Base-by-base conservation (phyloP, 2,113 vertebrate genomes). In the Lucifuga dentata region DNA sequence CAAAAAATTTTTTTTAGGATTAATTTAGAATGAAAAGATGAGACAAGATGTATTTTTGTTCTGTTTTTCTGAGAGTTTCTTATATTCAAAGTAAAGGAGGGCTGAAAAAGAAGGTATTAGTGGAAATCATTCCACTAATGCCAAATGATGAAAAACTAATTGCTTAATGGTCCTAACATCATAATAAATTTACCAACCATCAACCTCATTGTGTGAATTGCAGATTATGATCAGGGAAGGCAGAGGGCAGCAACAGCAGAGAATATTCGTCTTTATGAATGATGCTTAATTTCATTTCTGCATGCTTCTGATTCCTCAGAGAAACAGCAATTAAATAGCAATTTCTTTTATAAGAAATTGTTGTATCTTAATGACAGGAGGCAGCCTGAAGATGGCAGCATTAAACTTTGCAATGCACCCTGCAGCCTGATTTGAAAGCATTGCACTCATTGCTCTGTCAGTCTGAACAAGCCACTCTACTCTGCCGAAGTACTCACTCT, bases 311-410 rank as follows among this genome's bases (percentile, higher is more conserved):
- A 29, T 29, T 29, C 26, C 26, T 29, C 26, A n/a, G n/a, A n/a
- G n/a, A n/a, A n/a, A n/a, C 26, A 29, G 7, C 3, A 3, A 29
- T 7, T 29, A 29, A 29, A 29, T 29, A 3, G 26, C 26, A 29
- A 29, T 29, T 29, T 7, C 26, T 5, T 29, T 29, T 10, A 7
- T 16, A 43, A n/a, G n/a, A n/a, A n/a, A n/a, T n/a, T 26, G 7
- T 38, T 51, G 40, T 1, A 8, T 16, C 19, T 53, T 48, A 51
- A 29, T 57, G 39, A 35, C 53, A 43, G 17, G 24, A 33, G 11
- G 16, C 23, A 9, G 24, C 88, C 92, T 86, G 83, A 73, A 92
- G 92, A 90, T 91, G 91, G 91, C 91, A 90, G 91, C 89, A 90
- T 85, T 72, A 70, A 61, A 79, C 87, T 73, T 86, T 33, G 12